Conservation (phyloP, 2,888 invertebrate genomes). For the Drosophila birchii region DNA sequence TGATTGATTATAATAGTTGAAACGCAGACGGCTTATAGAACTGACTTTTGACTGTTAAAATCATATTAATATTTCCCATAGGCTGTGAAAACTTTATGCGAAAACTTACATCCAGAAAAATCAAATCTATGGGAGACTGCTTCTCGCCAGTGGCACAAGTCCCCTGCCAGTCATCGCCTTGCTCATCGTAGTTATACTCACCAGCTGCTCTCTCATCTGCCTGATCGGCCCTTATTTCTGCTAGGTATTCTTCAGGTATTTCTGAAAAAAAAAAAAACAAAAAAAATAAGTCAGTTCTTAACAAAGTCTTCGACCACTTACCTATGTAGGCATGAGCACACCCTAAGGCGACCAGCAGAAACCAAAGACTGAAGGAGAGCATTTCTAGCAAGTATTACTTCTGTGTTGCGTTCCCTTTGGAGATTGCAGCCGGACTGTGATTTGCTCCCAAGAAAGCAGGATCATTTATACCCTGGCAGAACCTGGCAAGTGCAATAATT, state of each 20-base stretch:
- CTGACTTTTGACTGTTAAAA: slow-evolving; percentile 42
- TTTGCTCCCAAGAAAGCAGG: slow-evolving; percentile 10
- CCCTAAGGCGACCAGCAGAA: slow-evolving; percentile 21
- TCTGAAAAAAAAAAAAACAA: slow-evolving; percentile 1
- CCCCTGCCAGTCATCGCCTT: slow-evolving; percentile 64
- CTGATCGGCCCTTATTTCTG: slow-evolving; percentile 38
- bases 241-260: slow-evolving; percentile 38
- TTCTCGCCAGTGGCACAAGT: slow-evolving; percentile 41
- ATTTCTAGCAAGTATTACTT: slow-evolving; percentile 20
- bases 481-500: slow-evolving; percentile 14
- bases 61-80: background rate
- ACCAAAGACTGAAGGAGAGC: slow-evolving; percentile 10
- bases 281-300: background rate
- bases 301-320: background rate
- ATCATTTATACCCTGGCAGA: slow-evolving; percentile 53
- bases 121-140: slow-evolving; percentile 62
- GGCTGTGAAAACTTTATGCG: background rate
- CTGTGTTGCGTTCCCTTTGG: slow-evolving; percentile 28
- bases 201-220: slow-evolving; percentile 42
- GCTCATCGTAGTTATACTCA: slow-evolving; percentile 62
- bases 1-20: slow-evolving; percentile 86
- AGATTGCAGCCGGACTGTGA: slow-evolving; percentile 52
- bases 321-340: slow-evolving; percentile 24
- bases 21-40: slow-evolving; percentile 51
- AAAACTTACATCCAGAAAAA: slow-evolving; percentile 37